Conservation (phyloP, 2,797 vertebrate genomes). For the Oryzias sinensis region DNA sequence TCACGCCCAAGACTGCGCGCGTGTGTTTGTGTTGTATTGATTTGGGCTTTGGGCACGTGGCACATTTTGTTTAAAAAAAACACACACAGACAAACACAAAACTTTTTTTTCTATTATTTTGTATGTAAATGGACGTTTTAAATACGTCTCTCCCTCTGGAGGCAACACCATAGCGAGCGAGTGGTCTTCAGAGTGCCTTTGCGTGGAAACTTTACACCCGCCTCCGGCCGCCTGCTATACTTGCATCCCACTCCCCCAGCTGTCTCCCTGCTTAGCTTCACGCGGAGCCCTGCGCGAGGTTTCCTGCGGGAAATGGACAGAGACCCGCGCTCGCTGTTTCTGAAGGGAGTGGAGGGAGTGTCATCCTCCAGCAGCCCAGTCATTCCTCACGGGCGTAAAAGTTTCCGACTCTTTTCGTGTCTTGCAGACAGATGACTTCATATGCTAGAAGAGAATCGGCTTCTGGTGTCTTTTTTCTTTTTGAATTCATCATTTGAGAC, state of each 20-base stretch:
- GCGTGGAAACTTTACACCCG: constrained; percentile 67
- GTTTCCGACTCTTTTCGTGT: constrained; percentile 66
- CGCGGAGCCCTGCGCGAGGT: constrained; percentile 36
- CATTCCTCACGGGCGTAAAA: constrained; percentile 62
- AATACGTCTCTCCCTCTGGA: constrained; percentile 10
- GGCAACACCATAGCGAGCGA: constrained; percentile 5
- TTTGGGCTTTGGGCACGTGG: constrained; percentile 65
- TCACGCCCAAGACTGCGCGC: constrained; percentile 60
- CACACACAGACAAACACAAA: too few relatives aligned
- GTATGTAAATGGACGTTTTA: background rate
- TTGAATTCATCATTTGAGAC: too few relatives aligned
- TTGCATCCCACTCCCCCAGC: constrained; percentile 67
- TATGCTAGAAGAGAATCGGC: constrained; percentile 39
- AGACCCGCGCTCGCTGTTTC: constrained; percentile 26
- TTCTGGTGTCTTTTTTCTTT: too few relatives aligned
- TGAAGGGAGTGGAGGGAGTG: constrained; percentile 60
- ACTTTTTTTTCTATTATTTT: background rate
- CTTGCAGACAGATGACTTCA: constrained; percentile 63
- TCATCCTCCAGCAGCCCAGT: constrained; percentile 54
- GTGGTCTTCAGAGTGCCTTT: constrained; percentile 46
- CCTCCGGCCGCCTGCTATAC: constrained; percentile 48
- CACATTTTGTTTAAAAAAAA: constrained; percentile 17
- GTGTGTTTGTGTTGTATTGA: constrained; percentile 43
- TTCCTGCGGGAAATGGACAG: constrained; percentile 52
- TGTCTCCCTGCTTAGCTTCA: constrained; percentile 56